Percentiles rank a stretch among this genome's conserved stretches.
Conservation (phyloP, 2,888 invertebrate genomes). For the Leucophora obtusa region DNA sequence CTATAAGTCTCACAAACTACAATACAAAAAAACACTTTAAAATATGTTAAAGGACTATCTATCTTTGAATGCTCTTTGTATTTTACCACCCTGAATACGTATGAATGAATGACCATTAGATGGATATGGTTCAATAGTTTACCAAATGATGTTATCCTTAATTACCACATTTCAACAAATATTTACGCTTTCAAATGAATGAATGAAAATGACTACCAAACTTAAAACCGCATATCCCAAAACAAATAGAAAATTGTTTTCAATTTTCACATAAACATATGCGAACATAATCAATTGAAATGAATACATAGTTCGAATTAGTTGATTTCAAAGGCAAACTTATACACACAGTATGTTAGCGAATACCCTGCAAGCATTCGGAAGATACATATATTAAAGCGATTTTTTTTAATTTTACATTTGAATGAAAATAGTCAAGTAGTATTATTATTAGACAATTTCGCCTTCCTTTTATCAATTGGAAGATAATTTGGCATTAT, state of each 20-base stretch:
- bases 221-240: slow-evolving; percentile 14
- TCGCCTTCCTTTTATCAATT: too few species aligned
- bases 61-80: not conserved
- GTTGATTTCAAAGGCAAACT: not conserved
- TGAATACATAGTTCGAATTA: not conserved
- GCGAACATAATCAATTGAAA: slow-evolving; percentile 23
- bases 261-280: slow-evolving; percentile 17
- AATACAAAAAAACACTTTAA: slow-evolving; percentile 20
- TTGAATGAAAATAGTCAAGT: too few species aligned
- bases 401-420: too few species aligned
- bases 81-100: not conserved
- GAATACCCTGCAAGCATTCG: too few species aligned
- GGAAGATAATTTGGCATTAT: too few species aligned
- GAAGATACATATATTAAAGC: too few species aligned
- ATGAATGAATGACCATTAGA: not conserved
- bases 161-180: slow-evolving; percentile 45
- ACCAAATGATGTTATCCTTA: slow-evolving; percentile 43
- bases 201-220: slow-evolving; percentile 11
- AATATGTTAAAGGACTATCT: not conserved
- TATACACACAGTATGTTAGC: not conserved
- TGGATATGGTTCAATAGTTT: slow-evolving; percentile 30
- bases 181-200: slow-evolving; percentile 31
- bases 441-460: too few species aligned
- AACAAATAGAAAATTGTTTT: slow-evolving; percentile 10
- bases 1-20: not conserved